A percentile compares a stretch with the other conserved stretches of the same genome.
These are phyloP conservation scores for Thereuonema tuberculata DNA, from an alignment of 1,140 invertebrate genomes.

Conservation along the genomic window DNA sequence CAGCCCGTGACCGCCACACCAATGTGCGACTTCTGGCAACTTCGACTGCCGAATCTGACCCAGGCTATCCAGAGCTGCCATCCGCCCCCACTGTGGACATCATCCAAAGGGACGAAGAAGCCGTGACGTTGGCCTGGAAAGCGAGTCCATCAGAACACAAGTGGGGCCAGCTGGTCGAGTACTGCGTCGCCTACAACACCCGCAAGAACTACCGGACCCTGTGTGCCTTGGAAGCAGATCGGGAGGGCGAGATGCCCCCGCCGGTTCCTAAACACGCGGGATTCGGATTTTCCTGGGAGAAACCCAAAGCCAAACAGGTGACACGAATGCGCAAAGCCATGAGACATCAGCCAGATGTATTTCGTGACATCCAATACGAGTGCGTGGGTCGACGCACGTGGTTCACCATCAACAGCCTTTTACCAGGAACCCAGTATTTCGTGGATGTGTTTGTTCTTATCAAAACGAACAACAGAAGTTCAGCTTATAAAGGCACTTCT, in stretches of 20 bases:
- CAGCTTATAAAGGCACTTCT: conserved; percentile 22
- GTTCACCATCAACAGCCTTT: conserved; percentile 23
- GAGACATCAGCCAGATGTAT: conserved; percentile 16
- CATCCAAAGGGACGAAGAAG: conserved; percentile 12
- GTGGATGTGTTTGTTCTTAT: conserved; percentile 29
- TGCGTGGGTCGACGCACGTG: conserved; percentile 26
- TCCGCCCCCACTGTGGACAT: conserved; percentile 18
- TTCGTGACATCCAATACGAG: conserved; percentile 17
- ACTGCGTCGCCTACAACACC: conserved; percentile 25
- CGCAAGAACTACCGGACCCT: conserved; percentile 22
- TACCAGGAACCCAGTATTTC: conserved; percentile 24
- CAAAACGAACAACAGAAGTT: conserved; percentile 20
- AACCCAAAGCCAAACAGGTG: conserved; percentile 8
- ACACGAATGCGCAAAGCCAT: conserved; percentile 16
- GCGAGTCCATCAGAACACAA: conserved; percentile 12
- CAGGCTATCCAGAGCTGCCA: conserved; percentile 21
- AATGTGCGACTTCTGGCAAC: conserved; percentile 20
- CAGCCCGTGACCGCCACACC: conserved; percentile 16
- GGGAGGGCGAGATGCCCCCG: conserved; percentile 19
- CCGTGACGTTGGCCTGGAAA: conserved; percentile 22
- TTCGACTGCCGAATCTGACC: conserved; percentile 10
- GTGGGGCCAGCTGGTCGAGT: conserved; percentile 18
- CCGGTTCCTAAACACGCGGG: conserved; percentile 15
- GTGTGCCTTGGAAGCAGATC: conserved; percentile 23
- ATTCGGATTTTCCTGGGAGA: conserved; percentile 25